Percentiles rank a stretch among this genome's conserved stretches.
Conservation (phyloP, 2,113 vertebrate genomes). For the human region DNA sequence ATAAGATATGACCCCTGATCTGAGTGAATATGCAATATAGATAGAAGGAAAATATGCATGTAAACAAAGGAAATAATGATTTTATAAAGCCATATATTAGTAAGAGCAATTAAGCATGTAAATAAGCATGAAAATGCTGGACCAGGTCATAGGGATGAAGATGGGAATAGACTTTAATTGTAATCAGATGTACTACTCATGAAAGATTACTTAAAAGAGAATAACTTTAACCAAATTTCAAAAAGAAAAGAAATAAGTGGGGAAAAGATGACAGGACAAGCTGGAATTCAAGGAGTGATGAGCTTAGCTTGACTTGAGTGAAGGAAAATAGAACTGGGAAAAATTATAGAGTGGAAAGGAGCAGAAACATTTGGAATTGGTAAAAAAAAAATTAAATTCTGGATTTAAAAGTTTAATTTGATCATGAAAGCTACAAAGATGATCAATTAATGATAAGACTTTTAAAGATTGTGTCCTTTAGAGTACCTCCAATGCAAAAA, state of each 20-base stretch:
- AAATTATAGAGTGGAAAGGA: background rate
- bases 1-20: background rate
- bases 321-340: background rate
- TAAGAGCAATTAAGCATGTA: background rate
- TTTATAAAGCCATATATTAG: background rate
- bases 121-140: background rate
- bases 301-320: background rate
- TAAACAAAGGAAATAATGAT: background rate
- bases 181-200: background rate
- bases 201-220: background rate
- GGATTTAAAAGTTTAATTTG: background rate
- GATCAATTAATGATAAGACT: background rate
- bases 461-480: background rate
- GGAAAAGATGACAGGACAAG: background rate
- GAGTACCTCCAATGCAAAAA: background rate
- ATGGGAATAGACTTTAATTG: background rate
- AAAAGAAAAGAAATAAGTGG: background rate
- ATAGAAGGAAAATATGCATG: background rate
- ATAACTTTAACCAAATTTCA: conserved; percentile 16
- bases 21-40: background rate
- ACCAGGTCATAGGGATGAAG: background rate
- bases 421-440: background rate
- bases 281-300: background rate
- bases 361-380: background rate
- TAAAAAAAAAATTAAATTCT: conserved; percentile 2